Evolutionary conservation across 30 jellyfish, hydroid and myxozoan species (phyloP).

Genomic region (Aurelia aurita): DNA sequence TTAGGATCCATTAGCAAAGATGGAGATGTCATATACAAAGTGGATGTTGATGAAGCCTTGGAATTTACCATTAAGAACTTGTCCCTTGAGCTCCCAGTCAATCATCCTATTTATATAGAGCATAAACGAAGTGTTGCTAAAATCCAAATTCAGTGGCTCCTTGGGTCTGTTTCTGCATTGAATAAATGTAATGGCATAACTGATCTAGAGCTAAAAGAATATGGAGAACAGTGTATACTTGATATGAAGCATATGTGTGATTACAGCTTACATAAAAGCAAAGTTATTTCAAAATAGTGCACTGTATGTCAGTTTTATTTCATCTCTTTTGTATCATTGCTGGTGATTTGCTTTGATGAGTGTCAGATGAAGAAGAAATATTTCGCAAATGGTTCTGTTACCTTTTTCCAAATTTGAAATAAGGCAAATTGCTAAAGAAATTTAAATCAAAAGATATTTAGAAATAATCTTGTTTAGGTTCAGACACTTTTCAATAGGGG

Average conservation of each 20-base stretch:
- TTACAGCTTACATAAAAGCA: constrained; percentile 44
- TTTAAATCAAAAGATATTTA: constrained; percentile 19
- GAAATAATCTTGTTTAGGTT: constrained; percentile 13
- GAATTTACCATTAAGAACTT: constrained; percentile 59
- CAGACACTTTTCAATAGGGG: neutral
- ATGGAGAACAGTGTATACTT: constrained; percentile 46
- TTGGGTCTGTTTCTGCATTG: constrained; percentile 59
- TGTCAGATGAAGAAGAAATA: constrained; percentile 31
- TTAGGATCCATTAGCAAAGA: constrained; percentile 36
- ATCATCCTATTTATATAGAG: constrained; percentile 51
- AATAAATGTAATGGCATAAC: constrained; percentile 53
- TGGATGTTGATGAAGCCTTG: constrained; percentile 60
- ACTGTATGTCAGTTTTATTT: constrained; percentile 31
- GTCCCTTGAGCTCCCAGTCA: constrained; percentile 63
- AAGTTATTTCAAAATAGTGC: neutral
- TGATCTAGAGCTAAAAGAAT: constrained; percentile 34
- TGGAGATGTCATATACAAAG: constrained; percentile 49
- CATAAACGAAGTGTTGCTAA: constrained; percentile 53
- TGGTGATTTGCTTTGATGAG: constrained; percentile 26
- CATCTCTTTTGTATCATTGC: constrained; percentile 40
- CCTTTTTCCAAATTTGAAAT: constrained; percentile 32
- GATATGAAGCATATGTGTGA: constrained; percentile 29
- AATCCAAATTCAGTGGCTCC: constrained; percentile 60
- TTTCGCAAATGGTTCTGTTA: constrained; percentile 7
- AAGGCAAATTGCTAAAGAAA: constrained; percentile 30